phyloP scores from a whole-genome alignment of 2,113 vertebrate species.

The Cottus gobio region DNA sequence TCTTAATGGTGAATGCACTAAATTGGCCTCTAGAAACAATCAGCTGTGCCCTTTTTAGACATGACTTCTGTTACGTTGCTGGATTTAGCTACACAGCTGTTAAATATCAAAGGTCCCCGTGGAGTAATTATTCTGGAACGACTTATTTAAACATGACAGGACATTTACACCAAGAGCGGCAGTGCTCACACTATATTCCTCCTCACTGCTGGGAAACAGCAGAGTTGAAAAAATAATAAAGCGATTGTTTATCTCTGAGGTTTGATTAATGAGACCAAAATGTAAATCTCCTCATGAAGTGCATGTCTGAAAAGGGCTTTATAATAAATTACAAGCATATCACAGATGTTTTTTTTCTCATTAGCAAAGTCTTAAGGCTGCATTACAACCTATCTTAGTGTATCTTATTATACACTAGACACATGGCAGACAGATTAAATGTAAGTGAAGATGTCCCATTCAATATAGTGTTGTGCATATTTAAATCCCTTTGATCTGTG shows the following conservation, averaged over 20 bases:
- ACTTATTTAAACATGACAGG: background rate
- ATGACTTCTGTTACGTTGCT: background rate
- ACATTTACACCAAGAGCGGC: background rate
- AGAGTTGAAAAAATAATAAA: background rate
- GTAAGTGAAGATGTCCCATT: background rate
- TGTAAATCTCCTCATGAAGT: background rate
- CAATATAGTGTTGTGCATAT: conserved; percentile 23
- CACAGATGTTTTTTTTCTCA: background rate
- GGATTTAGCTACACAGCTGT: background rate
- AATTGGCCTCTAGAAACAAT: background rate
- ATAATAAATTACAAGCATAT: conserved; percentile 1
- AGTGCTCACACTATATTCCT: background rate
- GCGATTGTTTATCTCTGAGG: conserved; percentile 11
- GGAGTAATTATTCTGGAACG: background rate
- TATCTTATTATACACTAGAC: background rate
- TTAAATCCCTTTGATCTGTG: background rate
- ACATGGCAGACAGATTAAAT: background rate
- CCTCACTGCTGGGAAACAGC: conserved; percentile 12
- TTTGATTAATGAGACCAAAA: background rate
- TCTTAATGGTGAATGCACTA: background rate
- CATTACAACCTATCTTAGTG: background rate
- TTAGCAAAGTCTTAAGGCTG: background rate
- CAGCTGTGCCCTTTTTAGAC: conserved; percentile 18
- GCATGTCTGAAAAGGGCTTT: background rate
- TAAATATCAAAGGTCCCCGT: conserved; percentile 1